Base-by-base conservation (phyloP, 1,140 invertebrate genomes). In the Scaptodrosophila lebanonensis region DNA sequence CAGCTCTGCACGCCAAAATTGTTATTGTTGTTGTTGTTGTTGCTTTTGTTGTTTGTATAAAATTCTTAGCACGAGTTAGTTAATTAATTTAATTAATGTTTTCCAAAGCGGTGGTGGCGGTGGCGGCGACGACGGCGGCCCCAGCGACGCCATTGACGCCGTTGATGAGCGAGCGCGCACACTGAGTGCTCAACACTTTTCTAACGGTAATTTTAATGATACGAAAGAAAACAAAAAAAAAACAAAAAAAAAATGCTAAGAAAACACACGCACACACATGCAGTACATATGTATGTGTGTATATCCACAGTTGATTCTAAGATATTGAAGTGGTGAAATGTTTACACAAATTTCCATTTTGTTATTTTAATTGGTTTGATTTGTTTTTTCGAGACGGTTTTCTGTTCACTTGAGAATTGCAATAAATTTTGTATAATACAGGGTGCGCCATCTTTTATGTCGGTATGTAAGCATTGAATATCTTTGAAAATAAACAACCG, bases 41-140 rank as follows among this genome's bases (percentile, higher is more conserved):
- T 33, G 12, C 30, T 43, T 18, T 47, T 52, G 33, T 13, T 44
- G 22, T 25, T 25, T 25, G 44, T 52, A 65, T 53, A 40, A 73
- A 60, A 70, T 75, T 60, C 75, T 82, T 82, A 70, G 75, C 75
- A 79, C 75, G 75, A 82, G 75, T 82, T 79, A 66, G 50, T 75
- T 82, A 82, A 82, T 82, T 82, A 82, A 82, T 82, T 82, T 82
- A 82, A 82, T 82, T 82, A 82, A 82, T 82, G 75, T 82, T 82
- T 82, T 62, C 52, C 61, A 82, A 72, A 73, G 65, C 60, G 71
- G 70, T 56, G 68, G 40, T 48, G 66, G 45, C 61, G 57, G 50
- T 56, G 61, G 4, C 25, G 49, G 27, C 45, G 27, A 50, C 32
- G 5, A 3, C 8, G 2, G 12, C 32, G 6, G 12, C 12, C 32